phyloP scores from a whole-genome alignment of 2,888 invertebrate species.

The Corythucha ciliata region DNA sequence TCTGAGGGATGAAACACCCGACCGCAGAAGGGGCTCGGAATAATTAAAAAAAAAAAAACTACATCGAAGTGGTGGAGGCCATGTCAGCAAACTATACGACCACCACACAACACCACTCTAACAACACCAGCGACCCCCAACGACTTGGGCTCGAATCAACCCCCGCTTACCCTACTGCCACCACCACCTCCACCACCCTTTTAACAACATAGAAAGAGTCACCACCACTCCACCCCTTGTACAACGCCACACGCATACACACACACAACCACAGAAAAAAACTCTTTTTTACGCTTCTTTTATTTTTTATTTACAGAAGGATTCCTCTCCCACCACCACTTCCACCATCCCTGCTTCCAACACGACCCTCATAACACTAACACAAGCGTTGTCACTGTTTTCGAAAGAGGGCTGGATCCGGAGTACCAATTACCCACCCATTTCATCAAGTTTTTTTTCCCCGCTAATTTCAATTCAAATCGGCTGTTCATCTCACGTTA shows the following conservation, averaged over 20 bases:
- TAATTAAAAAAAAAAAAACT: too few relatives aligned
- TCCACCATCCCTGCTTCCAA: not conserved
- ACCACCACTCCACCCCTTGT: too few relatives aligned
- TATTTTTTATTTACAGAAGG: conserved; percentile 11
- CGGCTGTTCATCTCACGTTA: too few relatives aligned
- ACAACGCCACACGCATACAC: too few relatives aligned
- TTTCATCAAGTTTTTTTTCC: too few relatives aligned
- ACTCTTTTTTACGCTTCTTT: conserved; percentile 13
- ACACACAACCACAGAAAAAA: too few relatives aligned
- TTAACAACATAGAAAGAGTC: too few relatives aligned
- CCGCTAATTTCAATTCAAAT: too few relatives aligned
- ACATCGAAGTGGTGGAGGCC: conserved; percentile 44
- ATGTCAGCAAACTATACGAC: conserved; percentile 45
- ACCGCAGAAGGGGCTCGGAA: conserved; percentile 34
- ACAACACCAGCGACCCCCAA: conserved; percentile 37
- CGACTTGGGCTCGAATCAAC: conserved; percentile 33
- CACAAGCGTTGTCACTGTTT: conserved; percentile 1
- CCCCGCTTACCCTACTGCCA: not conserved
- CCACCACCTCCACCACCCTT: too few relatives aligned
- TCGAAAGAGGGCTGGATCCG: too few relatives aligned
- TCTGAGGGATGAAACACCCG: conserved; percentile 33
- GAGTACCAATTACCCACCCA: too few relatives aligned
- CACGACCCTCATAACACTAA: not conserved
- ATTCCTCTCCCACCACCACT: not conserved
- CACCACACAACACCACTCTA: conserved; percentile 29